Evolutionary conservation across 2,797 vertebrate genomes (phyloP).

Genomic region (Coregonus ussuriensis): DNA sequence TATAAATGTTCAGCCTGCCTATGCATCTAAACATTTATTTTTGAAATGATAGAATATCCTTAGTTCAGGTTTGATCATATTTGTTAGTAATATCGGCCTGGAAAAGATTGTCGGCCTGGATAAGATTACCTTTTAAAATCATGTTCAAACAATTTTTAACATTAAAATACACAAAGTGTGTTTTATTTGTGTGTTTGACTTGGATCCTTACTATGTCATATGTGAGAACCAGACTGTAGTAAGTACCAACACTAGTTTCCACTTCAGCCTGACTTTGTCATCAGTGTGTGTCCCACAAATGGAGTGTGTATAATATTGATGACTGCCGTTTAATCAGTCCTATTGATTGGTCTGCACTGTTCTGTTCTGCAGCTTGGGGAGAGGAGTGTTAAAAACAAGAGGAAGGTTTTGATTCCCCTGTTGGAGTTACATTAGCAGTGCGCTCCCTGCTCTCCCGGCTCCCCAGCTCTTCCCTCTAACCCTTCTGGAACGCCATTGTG

Average conservation of each 20-base stretch:
- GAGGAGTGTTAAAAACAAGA: constrained; percentile 72
- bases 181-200: too few species aligned
- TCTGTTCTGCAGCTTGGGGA: constrained; percentile 58
- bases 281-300: constrained; percentile 78
- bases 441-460: constrained; percentile 1
- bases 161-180: too few species aligned
- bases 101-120: not conserved
- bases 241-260: not conserved
- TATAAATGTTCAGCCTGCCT: constrained; percentile 35
- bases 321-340: constrained; percentile 90
- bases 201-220: too few species aligned
- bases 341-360: constrained; percentile 64
- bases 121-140: too few species aligned
- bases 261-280: constrained; percentile 42
- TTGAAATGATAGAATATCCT: not conserved
- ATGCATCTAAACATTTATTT: constrained; percentile 32
- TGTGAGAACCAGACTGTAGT: not conserved
- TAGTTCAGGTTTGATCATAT: not conserved
- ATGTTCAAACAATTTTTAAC: too few species aligned
- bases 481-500: constrained; percentile 62
- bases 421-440: constrained; percentile 66
- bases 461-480: constrained; percentile 25
- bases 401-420: constrained; percentile 70
- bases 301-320: constrained; percentile 90
- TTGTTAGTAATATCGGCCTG: not conserved